Percentiles rank a stretch among this genome's conserved stretches.
These are phyloP conservation scores for Nothobranchius kuhntae DNA, from an alignment of 2,113 vertebrate genomes.

Conservation along the genomic window DNA sequence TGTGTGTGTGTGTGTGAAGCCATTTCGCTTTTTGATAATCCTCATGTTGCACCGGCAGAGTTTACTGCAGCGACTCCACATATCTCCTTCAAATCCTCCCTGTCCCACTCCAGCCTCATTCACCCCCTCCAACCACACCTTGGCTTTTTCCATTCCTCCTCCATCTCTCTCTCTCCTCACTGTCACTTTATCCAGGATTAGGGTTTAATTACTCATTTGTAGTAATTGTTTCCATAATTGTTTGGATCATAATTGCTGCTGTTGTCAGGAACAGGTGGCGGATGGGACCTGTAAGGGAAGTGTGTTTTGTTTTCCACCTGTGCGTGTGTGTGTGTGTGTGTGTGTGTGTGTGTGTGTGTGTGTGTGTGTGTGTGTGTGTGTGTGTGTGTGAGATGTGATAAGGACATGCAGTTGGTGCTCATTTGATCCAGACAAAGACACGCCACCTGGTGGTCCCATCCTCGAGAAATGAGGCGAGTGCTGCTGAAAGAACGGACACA, in stretches of 20 bases:
- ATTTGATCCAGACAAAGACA: conserved; percentile 37
- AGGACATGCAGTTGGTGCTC: conserved; percentile 24
- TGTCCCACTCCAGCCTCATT: background rate
- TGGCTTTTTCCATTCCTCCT: conserved; percentile 41
- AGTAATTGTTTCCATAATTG: conserved; percentile 78
- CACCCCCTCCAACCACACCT: conserved; percentile 26
- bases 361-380: background rate
- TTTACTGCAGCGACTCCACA: conserved; percentile 15
- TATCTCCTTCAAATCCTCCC: conserved; percentile 18
- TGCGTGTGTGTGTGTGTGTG: conserved; percentile 1
- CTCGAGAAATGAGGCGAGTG: conserved; percentile 14
- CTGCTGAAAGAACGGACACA: conserved; percentile 21
- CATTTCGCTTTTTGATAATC: conserved; percentile 35
- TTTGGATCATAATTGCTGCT: conserved; percentile 58
- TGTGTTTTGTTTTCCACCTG: conserved; percentile 1
- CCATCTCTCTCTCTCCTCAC: conserved; percentile 32
- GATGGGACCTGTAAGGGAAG: conserved; percentile 49
- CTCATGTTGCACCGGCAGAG: conserved; percentile 28
- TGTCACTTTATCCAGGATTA: conserved; percentile 62
- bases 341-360: conserved; percentile 3
- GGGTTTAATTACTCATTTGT: conserved; percentile 77
- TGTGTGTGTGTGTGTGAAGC: conserved; percentile 3
- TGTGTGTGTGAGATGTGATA: conserved; percentile 22
- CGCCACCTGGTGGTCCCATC: conserved; percentile 55
- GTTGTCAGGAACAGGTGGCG: conserved; percentile 65